These are phyloP conservation scores for Cottoperca gobio DNA, from an alignment of 2,797 vertebrate species.

Conservation along the genomic window DNA sequence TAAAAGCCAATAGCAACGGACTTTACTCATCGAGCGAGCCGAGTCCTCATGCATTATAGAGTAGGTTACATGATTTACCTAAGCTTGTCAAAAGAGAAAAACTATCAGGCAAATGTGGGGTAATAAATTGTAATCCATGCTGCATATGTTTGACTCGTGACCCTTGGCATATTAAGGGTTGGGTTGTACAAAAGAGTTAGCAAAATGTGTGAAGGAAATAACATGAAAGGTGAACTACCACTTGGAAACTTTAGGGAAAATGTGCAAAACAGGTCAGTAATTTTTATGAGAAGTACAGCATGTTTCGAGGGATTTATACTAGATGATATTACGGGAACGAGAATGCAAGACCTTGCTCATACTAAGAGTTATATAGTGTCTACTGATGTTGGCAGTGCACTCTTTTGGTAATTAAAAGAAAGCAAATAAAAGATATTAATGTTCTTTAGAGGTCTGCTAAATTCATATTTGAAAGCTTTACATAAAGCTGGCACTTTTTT, in stretches of 20 bases:
- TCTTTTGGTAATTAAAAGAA: not conserved
- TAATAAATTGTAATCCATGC: slow-evolving; percentile 95
- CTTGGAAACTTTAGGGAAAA: slow-evolving; percentile 58
- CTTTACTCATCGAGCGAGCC: slow-evolving; percentile 85
- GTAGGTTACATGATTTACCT: slow-evolving; percentile 92
- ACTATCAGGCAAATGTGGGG: slow-evolving; percentile 92
- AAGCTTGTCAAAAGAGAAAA: slow-evolving; percentile 95
- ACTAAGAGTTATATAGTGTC: not conserved
- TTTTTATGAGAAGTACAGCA: slow-evolving; percentile 27
- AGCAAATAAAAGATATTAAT: not conserved
- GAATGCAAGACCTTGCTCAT: not conserved
- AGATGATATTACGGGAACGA: too few species aligned
- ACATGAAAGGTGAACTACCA: slow-evolving; percentile 54
- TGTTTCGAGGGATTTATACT: slow-evolving; percentile 5
- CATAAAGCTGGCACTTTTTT: not conserved
- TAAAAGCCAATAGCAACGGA: slow-evolving; percentile 84
- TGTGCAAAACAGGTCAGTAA: slow-evolving; percentile 41
- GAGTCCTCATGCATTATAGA: slow-evolving; percentile 90
- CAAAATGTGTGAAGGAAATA: slow-evolving; percentile 62
- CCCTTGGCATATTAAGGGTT: slow-evolving; percentile 92
- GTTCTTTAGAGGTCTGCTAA: not conserved
- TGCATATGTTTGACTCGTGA: slow-evolving; percentile 95
- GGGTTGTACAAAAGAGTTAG: slow-evolving; percentile 87
- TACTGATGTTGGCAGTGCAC: not conserved
- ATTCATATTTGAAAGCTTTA: not conserved